Percentiles rank a stretch among this genome's conserved stretches.
These are phyloP conservation scores for Acanthoscelides obtectus DNA, from an alignment of 2,888 invertebrate species.

Conservation along the genomic window DNA sequence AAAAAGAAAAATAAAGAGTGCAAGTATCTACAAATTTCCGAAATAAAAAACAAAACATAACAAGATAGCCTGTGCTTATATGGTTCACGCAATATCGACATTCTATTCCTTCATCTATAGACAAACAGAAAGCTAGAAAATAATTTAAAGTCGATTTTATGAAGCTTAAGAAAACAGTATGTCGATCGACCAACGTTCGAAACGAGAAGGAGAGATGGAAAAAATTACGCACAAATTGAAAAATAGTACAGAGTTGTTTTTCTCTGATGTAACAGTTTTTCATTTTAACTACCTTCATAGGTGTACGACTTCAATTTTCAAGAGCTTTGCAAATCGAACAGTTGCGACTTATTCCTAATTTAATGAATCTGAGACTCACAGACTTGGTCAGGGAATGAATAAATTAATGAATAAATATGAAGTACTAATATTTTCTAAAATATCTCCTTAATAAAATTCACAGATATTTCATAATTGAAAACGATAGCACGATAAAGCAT, in stretches of 20 bases:
- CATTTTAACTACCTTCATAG: no score
- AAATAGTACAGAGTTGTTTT: no score
- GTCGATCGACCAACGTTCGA: no score
- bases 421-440: neutral
- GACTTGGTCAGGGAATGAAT: conserved; percentile 19
- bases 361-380: conserved; percentile 20
- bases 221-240: no score
- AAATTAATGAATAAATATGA: neutral
- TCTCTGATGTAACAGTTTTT: no score
- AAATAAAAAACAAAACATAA: neutral
- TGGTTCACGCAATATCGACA: neutral
- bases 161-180: neutral
- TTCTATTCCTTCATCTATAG: neutral
- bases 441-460: neutral
- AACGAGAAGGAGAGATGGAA: no score
- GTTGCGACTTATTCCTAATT: conserved; percentile 6
- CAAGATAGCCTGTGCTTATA: neutral
- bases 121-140: neutral
- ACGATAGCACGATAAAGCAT: no score
- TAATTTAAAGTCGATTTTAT: neutral
- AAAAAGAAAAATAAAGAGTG: conserved; percentile 22
- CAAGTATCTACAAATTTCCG: conserved; percentile 24
- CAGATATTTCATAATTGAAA: neutral
- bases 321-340: no score
- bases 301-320: no score